Evolutionary conservation across 2,797 vertebrate species (phyloP).

Genomic region (Monodelphis domestica): DNA sequence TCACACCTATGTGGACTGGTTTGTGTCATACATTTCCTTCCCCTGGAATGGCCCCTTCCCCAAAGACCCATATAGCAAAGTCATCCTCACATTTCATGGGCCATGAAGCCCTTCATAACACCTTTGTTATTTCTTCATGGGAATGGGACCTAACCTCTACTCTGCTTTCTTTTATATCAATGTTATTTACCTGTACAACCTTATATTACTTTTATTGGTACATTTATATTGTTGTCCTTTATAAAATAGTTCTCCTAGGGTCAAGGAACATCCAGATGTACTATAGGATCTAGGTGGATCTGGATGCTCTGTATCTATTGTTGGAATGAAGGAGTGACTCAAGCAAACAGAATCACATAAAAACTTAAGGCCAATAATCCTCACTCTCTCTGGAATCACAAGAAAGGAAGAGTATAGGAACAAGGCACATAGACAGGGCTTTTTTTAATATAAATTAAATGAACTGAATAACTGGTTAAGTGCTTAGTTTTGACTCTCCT

Average conservation of each 20-base stretch:
- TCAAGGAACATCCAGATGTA: not conserved
- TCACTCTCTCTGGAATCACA: not conserved
- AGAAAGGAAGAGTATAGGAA: not conserved
- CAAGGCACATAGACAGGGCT: not conserved
- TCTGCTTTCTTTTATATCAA: not conserved
- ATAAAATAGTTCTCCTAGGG: fast-evolving
- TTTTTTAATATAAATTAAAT: not conserved
- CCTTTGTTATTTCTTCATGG: not conserved
- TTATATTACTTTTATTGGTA: not conserved
- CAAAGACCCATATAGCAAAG: not conserved
- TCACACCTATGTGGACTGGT: not conserved
- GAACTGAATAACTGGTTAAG: not conserved
- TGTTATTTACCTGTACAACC: not conserved
- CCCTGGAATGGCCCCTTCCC: no score
- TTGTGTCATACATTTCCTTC: no score
- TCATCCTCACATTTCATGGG: not conserved
- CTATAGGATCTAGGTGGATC: no score
- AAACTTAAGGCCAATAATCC: not conserved
- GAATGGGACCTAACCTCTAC: not conserved
- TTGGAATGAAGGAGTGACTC: not conserved
- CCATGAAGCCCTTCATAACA: not conserved
- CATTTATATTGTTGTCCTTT: not conserved
- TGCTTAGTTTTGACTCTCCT: not conserved
- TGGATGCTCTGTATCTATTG: not conserved
- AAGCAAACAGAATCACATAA: not conserved